A percentile compares a stretch with the other conserved stretches of the same genome.
Evolutionary conservation across 1,140 invertebrate species (phyloP).

Genomic region (Phenacoccus solenopsis): DNA sequence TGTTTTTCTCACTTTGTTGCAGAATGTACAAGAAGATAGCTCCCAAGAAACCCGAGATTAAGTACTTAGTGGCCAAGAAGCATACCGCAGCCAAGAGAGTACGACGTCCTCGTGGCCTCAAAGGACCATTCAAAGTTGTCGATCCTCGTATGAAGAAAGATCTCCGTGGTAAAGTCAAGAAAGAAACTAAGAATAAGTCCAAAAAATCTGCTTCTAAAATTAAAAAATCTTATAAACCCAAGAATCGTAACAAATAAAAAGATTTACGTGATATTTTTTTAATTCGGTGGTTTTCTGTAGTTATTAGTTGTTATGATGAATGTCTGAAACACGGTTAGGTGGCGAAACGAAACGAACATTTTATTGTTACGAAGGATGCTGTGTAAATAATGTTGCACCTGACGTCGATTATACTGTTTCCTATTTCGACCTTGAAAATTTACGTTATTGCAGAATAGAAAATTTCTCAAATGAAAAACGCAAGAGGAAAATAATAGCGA

Average conservation of each 20-base stretch:
- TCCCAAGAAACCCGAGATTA: conserved; percentile 72
- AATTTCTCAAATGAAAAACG: no score
- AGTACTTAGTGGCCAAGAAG: conserved; percentile 91
- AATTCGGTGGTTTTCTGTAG: neutral
- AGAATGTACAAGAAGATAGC: conserved; percentile 89
- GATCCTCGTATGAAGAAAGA: conserved; percentile 96
- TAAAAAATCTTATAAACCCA: conserved; percentile 7
- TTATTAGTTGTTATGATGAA: no score
- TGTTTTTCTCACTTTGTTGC: conserved; percentile 24
- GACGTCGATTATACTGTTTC: no score
- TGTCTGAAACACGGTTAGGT: no score
- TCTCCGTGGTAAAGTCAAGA: conserved; percentile 25
- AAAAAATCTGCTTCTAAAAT: conserved; percentile 23
- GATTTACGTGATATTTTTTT: neutral
- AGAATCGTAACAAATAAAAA: neutral
- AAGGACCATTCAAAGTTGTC: conserved; percentile 87
- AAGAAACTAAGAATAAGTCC: conserved; percentile 22
- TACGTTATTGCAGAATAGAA: no score
- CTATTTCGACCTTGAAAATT: no score
- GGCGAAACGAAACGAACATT: no score
- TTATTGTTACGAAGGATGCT: no score
- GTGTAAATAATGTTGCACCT: no score
- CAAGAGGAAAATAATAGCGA: no score
- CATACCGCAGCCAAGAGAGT: conserved; percentile 60
- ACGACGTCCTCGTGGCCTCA: conserved; percentile 68